Conservation (phyloP, 2,888 invertebrate genomes). For the Tetropium fuscum region DNA sequence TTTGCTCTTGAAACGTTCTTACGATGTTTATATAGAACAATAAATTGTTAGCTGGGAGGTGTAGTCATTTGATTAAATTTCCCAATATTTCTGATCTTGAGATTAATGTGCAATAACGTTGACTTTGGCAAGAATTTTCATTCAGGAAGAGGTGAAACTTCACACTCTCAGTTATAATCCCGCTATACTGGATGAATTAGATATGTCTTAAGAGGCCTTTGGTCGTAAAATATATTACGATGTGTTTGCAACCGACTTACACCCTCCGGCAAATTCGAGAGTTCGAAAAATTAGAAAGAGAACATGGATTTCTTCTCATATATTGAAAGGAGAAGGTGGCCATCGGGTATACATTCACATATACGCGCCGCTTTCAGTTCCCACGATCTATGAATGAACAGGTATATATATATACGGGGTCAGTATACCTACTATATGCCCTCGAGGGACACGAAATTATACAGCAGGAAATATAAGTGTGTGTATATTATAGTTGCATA, state of each 20-base stretch:
- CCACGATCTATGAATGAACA: constrained; percentile 65
- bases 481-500: constrained; percentile 23
- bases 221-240: constrained; percentile 21
- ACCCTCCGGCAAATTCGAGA: constrained; percentile 19
- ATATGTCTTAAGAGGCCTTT: constrained; percentile 7
- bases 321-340: constrained; percentile 40
- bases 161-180: too few species aligned
- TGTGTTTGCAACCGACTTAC: constrained; percentile 24
- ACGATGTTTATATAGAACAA: too few species aligned
- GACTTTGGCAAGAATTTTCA: too few species aligned
- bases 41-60: too few species aligned
- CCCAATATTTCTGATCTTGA: too few species aligned
- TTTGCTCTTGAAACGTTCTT: too few species aligned
- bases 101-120: too few species aligned
- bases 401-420: constrained; percentile 61
- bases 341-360: constrained; percentile 40
- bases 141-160: too few species aligned
- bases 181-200: constrained; percentile 21
- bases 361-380: constrained; percentile 48
- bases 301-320: constrained; percentile 27
- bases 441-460: constrained; percentile 53
- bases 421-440: constrained; percentile 62
- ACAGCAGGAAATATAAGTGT: constrained; percentile 49
- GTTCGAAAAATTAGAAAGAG: constrained; percentile 37
- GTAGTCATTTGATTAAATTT: too few species aligned